Base-by-base conservation (phyloP, 2,113 vertebrate genomes). In the Cebidichthys violaceus region DNA sequence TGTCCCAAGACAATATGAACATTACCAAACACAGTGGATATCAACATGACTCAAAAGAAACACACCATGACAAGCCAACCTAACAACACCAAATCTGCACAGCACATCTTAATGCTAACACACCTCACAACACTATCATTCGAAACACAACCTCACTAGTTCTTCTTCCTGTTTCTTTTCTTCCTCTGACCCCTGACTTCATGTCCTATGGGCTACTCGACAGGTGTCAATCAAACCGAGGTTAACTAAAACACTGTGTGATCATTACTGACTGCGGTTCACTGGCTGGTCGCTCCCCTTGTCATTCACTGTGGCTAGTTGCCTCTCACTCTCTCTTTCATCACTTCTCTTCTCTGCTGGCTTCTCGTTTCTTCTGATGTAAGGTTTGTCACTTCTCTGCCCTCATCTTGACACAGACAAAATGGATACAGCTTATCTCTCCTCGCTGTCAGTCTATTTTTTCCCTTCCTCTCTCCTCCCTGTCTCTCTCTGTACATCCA, bases 221-320 rank as follows among this genome's bases (percentile, higher is more conserved):
- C 50, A 71, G 41, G 39, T 54, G 72, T 83, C 84, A 88, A 22
- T 88, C 75, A 77, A 59, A 43, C 17, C 0, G 17, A 8, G 27
- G 73, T 81, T 83, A 84, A 82, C 67, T 27, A 39, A 74, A 71
- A 54, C 13, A 9, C 65, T 3, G 31, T 55, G 79, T 84, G 75
- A 78, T 89, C 69, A 83, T 83, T 70, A 64, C 33, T 78, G 83
- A 79, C 68, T 81, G 72, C 71, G 57, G 82, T 66, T 86, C 88
- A 52, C 55, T 24, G 54, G 66, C 65, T 43, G 69, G 61, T 62
- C 62, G 70, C 74, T 66, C 69, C 45, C 20, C 66, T 64, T 83
- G 83, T 82, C 87, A 52, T 70, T 86, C 85, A 71, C 57, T 20
- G 43, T 57, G 31, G 45, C 60, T 71, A 31, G 57, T 33, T 69